A percentile compares a stretch with the other conserved stretches of the same genome.
Evolutionary conservation across 37 sponge, comb jelly and placozoan species (phyloP).

Genomic region (Amphimedon queenslandica): DNA sequence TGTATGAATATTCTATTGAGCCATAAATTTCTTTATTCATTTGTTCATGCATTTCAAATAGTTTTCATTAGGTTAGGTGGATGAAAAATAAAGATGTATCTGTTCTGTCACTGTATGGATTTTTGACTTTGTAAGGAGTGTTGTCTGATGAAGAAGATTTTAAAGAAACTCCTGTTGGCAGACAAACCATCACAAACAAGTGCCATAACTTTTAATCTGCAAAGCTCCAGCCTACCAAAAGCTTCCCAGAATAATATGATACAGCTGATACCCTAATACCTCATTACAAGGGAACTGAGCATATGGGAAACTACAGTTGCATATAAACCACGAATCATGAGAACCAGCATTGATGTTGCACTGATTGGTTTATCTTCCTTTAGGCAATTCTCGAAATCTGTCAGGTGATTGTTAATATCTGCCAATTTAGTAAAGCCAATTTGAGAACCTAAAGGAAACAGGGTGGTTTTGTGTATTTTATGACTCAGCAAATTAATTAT

Average conservation of each 20-base stretch:
- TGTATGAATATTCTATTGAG: slow-evolving; percentile 17
- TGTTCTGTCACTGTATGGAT: slow-evolving; percentile 7
- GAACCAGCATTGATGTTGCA: too few species aligned
- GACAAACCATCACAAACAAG: slow-evolving; percentile 1
- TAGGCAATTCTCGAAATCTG: too few species aligned
- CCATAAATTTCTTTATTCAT: too few species aligned
- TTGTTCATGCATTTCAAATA: slow-evolving; percentile 18
- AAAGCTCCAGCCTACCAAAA: not conserved
- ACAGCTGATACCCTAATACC: not conserved
- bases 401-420: too few species aligned
- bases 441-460: too few species aligned
- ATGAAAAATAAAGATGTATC: slow-evolving; percentile 34
- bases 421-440: too few species aligned
- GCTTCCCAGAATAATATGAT: not conserved
- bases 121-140: slow-evolving; percentile 9
- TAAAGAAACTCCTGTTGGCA: slow-evolving; percentile 18
- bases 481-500: too few species aligned
- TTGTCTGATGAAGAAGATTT: not conserved
- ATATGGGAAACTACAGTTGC: not conserved
- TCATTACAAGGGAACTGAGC: not conserved
- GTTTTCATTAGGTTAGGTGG: slow-evolving; percentile 52
- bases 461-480: too few species aligned
- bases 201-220: too few species aligned
- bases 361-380: too few species aligned
- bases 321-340: too few species aligned